Conservation (phyloP, 1,140 invertebrate species). For the Elymnias hypermnestra region DNA sequence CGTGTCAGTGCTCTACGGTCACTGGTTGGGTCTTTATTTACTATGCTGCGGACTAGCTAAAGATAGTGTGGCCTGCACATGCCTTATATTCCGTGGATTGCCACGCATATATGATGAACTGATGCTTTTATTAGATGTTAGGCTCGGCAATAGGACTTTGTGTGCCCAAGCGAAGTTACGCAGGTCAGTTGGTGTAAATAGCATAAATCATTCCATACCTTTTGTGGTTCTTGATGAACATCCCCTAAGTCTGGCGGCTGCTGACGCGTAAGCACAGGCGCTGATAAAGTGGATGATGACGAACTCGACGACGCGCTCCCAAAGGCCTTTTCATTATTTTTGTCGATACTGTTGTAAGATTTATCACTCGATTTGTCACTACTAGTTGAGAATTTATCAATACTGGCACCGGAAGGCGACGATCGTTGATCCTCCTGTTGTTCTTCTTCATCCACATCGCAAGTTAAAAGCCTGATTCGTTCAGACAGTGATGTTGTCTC, state of each 20-base stretch:
- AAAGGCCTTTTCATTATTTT: slow-evolving; percentile 64
- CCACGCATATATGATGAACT: no score
- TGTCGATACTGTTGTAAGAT: slow-evolving; percentile 52
- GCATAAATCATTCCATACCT: no score
- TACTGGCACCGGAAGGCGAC: slow-evolving; percentile 72
- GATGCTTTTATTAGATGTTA: no score
- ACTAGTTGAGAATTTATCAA: slow-evolving; percentile 59
- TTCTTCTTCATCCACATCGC: slow-evolving; percentile 84
- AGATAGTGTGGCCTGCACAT: no score
- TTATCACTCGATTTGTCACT: slow-evolving; percentile 60
- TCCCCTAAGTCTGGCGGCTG: slow-evolving; percentile 60
- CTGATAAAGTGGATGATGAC: slow-evolving; percentile 55
- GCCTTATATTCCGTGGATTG: no score
- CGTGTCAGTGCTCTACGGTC: no score
- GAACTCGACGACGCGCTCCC: slow-evolving; percentile 60
- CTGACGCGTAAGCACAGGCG: slow-evolving; percentile 41
- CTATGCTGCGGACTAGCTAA: no score
- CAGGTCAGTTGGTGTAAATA: no score
- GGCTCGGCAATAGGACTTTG: no score
- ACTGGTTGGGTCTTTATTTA: no score
- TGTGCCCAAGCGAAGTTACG: no score
- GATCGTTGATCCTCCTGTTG: slow-evolving; percentile 68
- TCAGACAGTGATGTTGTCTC: slow-evolving; percentile 85
- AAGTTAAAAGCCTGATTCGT: slow-evolving; percentile 87
- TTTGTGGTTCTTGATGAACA: slow-evolving; percentile 55